Conservation (phyloP, 2,797 vertebrate species). For the Poliocrania exsul region DNA sequence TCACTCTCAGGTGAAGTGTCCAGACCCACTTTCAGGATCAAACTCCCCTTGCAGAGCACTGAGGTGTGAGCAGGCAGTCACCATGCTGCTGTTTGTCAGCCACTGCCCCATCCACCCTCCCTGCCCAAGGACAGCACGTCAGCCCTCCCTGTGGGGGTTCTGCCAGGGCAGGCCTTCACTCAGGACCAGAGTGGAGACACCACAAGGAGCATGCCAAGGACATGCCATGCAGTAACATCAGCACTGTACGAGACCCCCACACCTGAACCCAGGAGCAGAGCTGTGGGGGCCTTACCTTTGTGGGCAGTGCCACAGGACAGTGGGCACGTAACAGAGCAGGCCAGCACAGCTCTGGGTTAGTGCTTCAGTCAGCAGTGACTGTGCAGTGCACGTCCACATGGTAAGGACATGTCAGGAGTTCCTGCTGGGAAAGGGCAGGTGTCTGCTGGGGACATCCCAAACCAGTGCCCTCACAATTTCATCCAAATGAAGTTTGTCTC, state of each 20-base stretch:
- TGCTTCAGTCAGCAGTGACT: background rate
- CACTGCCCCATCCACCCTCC: background rate
- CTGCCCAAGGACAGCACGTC: background rate
- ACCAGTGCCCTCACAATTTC: background rate
- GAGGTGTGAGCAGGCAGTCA: background rate
- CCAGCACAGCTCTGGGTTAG: background rate
- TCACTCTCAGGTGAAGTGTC: background rate
- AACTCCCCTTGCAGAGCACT: background rate
- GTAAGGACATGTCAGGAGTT: background rate
- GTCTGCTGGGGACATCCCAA: background rate
- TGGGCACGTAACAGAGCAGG: background rate
- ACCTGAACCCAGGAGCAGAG: background rate
- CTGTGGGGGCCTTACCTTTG: background rate
- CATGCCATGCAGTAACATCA: background rate
- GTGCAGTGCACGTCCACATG: accelerated
- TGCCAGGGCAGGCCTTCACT: background rate
- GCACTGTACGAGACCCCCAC: background rate
- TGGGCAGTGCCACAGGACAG: background rate
- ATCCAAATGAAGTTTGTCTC: background rate
- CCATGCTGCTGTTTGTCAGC: background rate
- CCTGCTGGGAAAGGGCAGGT: background rate
- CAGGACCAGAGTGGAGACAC: background rate
- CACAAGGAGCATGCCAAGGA: background rate
- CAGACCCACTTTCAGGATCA: background rate
- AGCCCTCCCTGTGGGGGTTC: background rate